phyloP scores from a whole-genome alignment of 2,888 invertebrate genomes.

The Smittia aterrima region DNA sequence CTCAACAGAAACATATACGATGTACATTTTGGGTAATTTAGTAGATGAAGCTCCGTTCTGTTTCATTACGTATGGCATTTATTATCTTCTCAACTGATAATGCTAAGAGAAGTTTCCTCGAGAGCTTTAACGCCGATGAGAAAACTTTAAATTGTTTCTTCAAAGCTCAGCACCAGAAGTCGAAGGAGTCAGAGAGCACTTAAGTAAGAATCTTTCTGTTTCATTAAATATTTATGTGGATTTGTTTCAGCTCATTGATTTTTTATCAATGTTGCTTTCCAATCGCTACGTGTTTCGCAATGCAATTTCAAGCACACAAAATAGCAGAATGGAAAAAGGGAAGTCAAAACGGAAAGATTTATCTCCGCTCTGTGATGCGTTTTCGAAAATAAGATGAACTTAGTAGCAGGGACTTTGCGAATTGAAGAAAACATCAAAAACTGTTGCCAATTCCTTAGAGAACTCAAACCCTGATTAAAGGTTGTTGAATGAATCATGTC shows the following conservation, averaged over 20 bases:
- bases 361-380: background rate
- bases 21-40: slow-evolving; percentile 9
- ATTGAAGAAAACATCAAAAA: too few relatives aligned
- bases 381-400: too few relatives aligned
- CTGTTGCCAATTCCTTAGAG: too few relatives aligned
- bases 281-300: slow-evolving; percentile 31
- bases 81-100: background rate
- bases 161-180: background rate
- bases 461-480: too few relatives aligned
- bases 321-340: background rate
- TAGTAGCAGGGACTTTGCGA: too few relatives aligned
- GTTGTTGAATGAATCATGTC: too few relatives aligned
- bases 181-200: background rate
- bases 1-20: background rate
- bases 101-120: background rate
- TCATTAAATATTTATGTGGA: slow-evolving; percentile 39
- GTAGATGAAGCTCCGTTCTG: slow-evolving; percentile 2
- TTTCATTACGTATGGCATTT: background rate
- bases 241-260: slow-evolving; percentile 39
- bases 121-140: slow-evolving; percentile 11
- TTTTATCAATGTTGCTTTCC: slow-evolving; percentile 32
- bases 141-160: slow-evolving; percentile 29
- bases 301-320: slow-evolving; percentile 16
- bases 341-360: slow-evolving; percentile 9
- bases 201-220: slow-evolving; percentile 28